Conservation (phyloP, 2,113 vertebrate genomes). For the Taurulus bubalis region DNA sequence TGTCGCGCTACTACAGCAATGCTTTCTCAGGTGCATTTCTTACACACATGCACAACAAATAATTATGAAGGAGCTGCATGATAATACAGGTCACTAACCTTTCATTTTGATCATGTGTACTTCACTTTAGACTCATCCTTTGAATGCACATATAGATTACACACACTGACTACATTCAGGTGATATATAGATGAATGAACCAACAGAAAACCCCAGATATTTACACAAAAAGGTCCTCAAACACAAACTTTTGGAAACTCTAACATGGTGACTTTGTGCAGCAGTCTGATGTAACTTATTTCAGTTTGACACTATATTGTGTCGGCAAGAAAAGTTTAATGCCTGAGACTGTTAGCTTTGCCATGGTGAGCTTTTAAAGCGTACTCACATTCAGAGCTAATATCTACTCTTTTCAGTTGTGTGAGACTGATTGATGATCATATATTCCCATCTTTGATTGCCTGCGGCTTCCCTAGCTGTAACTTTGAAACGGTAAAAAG, state of each 20-base stretch:
- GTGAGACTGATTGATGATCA: not conserved
- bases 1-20: slow-evolving; percentile 97
- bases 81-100: not conserved
- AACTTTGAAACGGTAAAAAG: not conserved
- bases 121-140: not conserved
- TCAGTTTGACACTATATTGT: too few species aligned
- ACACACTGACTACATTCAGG: too few species aligned
- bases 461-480: not conserved
- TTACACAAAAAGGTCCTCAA: too few species aligned
- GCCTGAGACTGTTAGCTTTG: not conserved
- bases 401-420: not conserved
- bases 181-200: too few species aligned
- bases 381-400: not conserved
- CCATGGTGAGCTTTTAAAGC: not conserved
- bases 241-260: too few species aligned
- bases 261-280: too few species aligned
- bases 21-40: slow-evolving; percentile 92
- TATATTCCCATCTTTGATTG: not conserved
- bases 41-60: not conserved
- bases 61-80: not conserved
- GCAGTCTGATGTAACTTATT: too few species aligned
- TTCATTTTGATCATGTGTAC: not conserved
- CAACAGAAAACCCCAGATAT: too few species aligned
- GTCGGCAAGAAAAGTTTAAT: too few species aligned
- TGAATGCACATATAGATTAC: too few species aligned